Conservation (phyloP, 2,888 invertebrate genomes). For the Caradrina kadenii region DNA sequence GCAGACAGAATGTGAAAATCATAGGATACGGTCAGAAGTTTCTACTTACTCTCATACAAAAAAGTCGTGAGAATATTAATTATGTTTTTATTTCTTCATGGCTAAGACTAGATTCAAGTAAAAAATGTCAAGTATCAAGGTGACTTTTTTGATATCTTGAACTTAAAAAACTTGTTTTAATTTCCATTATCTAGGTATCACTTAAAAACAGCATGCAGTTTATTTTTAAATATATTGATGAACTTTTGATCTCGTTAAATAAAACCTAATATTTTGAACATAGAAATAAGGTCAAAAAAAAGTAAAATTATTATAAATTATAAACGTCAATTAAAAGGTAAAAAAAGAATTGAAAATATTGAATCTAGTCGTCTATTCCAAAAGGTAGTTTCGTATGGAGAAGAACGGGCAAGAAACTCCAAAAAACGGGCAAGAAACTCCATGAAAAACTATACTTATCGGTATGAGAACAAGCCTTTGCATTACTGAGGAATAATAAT, state of each 20-base stretch:
- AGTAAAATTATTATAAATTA: no score
- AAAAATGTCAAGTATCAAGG: slow-evolving; percentile 2
- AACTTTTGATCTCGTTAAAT: slow-evolving; percentile 5
- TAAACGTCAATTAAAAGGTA: no score
- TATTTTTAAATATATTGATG: background rate
- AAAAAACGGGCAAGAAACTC: no score
- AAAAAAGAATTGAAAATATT: no score
- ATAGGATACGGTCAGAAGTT: background rate
- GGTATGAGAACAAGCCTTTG: no score
- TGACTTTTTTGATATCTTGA: slow-evolving; percentile 1
- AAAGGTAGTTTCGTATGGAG: no score
- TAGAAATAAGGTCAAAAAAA: background rate
- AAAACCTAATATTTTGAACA: background rate
- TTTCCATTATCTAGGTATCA: background rate
- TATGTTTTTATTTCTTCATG: background rate
- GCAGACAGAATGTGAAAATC: no score
- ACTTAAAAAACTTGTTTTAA: slow-evolving; percentile 2
- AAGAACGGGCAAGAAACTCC: no score
- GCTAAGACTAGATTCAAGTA: background rate
- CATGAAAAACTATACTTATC: no score
- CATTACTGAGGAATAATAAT: no score
- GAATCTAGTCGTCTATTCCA: no score
- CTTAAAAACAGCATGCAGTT: background rate
- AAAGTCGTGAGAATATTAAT: background rate
- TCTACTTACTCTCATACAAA: background rate